These are phyloP conservation scores for Macropodus opercularis DNA, from an alignment of 2,797 vertebrate species.

Conservation along the genomic window DNA sequence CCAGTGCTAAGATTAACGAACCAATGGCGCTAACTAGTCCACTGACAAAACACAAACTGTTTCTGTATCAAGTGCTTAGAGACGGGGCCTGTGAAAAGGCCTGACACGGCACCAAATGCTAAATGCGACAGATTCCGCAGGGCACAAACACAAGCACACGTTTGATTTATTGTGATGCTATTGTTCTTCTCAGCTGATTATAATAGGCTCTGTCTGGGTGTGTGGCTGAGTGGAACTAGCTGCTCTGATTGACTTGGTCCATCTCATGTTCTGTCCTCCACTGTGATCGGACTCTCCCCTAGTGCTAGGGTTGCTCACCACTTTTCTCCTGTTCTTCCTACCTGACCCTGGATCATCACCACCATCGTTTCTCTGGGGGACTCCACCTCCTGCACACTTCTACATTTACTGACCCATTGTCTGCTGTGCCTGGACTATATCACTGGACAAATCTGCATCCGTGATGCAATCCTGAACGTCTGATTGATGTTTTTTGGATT, in stretches of 20 bases:
- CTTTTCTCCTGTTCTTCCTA: conserved; percentile 88
- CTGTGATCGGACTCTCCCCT: conserved; percentile 71
- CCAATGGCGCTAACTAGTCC: too few species aligned
- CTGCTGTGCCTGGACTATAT: conserved; percentile 15
- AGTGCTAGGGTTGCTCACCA: conserved; percentile 86
- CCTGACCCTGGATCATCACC: conserved; percentile 56
- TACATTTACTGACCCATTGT: conserved; percentile 8
- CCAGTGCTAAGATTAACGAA: not conserved
- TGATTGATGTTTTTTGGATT: conserved; percentile 11
- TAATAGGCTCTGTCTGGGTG: not conserved
- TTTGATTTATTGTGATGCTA: too few species aligned
- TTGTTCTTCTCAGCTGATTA: too few species aligned
- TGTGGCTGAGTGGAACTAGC: conserved; percentile 26
- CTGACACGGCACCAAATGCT: too few species aligned
- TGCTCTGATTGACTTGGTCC: conserved; percentile 72
- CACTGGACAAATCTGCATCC: conserved; percentile 31
- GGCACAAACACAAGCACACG: too few species aligned
- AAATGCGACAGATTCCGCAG: too few species aligned
- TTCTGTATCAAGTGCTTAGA: not conserved
- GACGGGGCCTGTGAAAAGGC: not conserved
- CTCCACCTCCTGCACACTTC: conserved; percentile 13
- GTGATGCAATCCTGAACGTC: conserved; percentile 44
- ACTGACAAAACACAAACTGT: not conserved
- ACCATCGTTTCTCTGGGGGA: conserved; percentile 9
- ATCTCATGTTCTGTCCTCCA: conserved; percentile 83